phyloP scores from a whole-genome alignment of 1,140 invertebrate species.

The Drosophila tsacasi region DNA sequence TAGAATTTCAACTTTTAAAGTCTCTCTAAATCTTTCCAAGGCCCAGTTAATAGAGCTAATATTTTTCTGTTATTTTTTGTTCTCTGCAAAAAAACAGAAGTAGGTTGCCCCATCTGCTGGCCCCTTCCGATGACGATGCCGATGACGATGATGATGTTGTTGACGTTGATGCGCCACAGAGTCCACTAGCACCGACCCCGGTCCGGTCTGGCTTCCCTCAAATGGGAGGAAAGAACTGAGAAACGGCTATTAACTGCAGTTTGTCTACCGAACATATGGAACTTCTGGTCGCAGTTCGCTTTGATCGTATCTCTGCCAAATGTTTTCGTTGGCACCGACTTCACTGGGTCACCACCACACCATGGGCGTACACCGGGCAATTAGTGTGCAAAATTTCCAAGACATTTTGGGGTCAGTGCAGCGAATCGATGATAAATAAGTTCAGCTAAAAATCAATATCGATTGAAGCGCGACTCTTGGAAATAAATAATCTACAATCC shows the following conservation, averaged over 20 bases:
- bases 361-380: slow-evolving; percentile 49
- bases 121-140: slow-evolving; percentile 45
- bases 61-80: neutral
- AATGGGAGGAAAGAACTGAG: slow-evolving; percentile 14
- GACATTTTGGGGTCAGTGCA: slow-evolving; percentile 45
- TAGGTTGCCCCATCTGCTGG: slow-evolving; percentile 55
- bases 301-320: slow-evolving; percentile 68
- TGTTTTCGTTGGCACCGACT: slow-evolving; percentile 77
- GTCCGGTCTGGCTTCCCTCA: slow-evolving; percentile 1
- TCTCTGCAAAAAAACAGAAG: slow-evolving; percentile 47
- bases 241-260: slow-evolving; percentile 64
- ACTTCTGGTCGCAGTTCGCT: slow-evolving; percentile 62
- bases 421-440: slow-evolving; percentile 13
- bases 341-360: slow-evolving; percentile 51
- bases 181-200: slow-evolving; percentile 9
- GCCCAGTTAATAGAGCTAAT: neutral
- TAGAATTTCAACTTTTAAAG: neutral
- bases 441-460: slow-evolving; percentile 8
- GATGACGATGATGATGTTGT: slow-evolving; percentile 66
- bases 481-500: neutral
- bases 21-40: neutral
- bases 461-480: neutral
- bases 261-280: slow-evolving; percentile 61
- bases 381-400: slow-evolving; percentile 38
- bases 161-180: slow-evolving; percentile 78